Evolutionary conservation across 1,140 invertebrate species (phyloP).

Genomic region (Magallana angulata): DNA sequence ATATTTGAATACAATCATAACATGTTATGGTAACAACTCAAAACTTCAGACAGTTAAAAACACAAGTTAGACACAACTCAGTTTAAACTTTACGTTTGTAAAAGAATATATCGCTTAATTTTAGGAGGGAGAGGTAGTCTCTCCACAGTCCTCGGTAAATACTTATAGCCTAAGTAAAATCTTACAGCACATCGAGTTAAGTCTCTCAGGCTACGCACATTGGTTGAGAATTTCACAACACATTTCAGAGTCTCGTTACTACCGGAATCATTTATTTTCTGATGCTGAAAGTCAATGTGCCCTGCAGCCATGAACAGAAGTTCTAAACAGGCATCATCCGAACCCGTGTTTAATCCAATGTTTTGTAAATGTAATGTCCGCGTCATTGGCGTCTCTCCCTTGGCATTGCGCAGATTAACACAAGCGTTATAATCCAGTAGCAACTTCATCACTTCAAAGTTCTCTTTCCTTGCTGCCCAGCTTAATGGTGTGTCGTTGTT

Average conservation of each 20-base stretch:
- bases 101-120: constrained; percentile 67
- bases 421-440: constrained; percentile 86
- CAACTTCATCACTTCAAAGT: constrained; percentile 91
- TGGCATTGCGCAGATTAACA: constrained; percentile 77
- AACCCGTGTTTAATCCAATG: constrained; percentile 69
- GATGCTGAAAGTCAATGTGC: constrained; percentile 70
- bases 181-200: constrained; percentile 67
- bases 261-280: constrained; percentile 59
- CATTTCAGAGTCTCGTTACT: constrained; percentile 69
- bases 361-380: constrained; percentile 66
- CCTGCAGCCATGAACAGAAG: constrained; percentile 73
- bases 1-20: no score
- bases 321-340: constrained; percentile 73
- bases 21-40: no score
- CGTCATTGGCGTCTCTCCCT: constrained; percentile 69
- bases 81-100: constrained; percentile 51
- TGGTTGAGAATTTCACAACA: constrained; percentile 62
- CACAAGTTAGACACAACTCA: no score
- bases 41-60: no score
- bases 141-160: constrained; percentile 69
- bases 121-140: constrained; percentile 69
- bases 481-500: constrained; percentile 76
- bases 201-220: constrained; percentile 64
- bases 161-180: constrained; percentile 65
- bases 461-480: constrained; percentile 96